These are phyloP conservation scores for Epizoanthus ramosus DNA, from an alignment of 92 coral and sea anemone genomes.

Conservation along the genomic window DNA sequence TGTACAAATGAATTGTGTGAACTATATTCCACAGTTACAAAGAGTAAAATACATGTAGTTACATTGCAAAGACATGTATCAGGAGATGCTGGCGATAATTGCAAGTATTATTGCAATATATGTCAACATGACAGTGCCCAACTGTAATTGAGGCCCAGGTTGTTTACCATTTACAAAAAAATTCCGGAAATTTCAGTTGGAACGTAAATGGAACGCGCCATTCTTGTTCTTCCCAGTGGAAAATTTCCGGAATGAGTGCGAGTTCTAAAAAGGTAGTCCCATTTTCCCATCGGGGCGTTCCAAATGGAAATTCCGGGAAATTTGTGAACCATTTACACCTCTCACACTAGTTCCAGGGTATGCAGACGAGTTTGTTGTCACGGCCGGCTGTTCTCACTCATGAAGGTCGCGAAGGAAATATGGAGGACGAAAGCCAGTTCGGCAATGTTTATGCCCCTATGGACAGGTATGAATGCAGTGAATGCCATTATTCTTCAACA, in stretches of 20 bases:
- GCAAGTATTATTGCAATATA: too few species aligned
- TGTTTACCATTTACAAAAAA: too few species aligned
- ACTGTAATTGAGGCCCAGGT: too few species aligned
- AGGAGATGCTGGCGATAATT: too few species aligned
- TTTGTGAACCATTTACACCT: neutral
- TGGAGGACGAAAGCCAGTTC: neutral
- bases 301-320: too few species aligned
- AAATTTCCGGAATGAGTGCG: neutral
- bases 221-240: neutral
- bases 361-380: neutral
- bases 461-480: neutral
- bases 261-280: neutral
- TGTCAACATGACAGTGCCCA: too few species aligned
- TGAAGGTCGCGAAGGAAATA: too few species aligned
- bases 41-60: too few species aligned
- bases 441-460: neutral
- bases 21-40: too few species aligned
- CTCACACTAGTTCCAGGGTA: neutral
- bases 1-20: too few species aligned
- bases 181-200: too few species aligned
- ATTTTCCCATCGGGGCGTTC: neutral
- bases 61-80: too few species aligned
- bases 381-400: neutral
- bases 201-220: neutral
- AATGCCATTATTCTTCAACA: neutral